Percentiles rank a stretch among this genome's conserved stretches.
Evolutionary conservation across 1,140 invertebrate genomes (phyloP).

Genomic region (Eubasilissa regina): DNA sequence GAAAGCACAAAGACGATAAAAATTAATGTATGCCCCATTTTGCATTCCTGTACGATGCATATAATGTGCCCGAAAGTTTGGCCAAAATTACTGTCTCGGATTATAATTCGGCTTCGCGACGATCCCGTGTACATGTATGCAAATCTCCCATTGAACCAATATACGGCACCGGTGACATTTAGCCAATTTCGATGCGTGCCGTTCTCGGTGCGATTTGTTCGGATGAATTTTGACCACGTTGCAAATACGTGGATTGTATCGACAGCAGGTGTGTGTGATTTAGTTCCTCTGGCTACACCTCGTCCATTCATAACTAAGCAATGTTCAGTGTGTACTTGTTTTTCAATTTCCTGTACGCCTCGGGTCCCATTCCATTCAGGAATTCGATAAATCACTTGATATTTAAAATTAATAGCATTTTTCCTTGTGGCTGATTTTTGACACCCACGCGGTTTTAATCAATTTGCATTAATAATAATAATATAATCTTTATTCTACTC

Average conservation of each 20-base stretch:
- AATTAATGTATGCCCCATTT: neutral
- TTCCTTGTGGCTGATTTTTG: neutral
- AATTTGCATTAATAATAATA: neutral
- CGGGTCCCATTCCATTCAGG: neutral
- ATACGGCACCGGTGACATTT: constrained; percentile 2
- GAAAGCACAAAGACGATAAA: too few species aligned
- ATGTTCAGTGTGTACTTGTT: neutral
- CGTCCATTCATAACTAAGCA: constrained; percentile 6
- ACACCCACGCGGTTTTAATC: neutral
- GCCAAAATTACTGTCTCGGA: constrained; percentile 3
- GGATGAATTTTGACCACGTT: neutral
- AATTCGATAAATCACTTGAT: constrained; percentile 2
- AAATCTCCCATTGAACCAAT: constrained; percentile 18
- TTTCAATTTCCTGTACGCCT: constrained; percentile 12
- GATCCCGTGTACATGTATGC: constrained; percentile 26
- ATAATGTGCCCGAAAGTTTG: neutral
- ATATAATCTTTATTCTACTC: neutral
- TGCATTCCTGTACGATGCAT: neutral
- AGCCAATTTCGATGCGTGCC: neutral
- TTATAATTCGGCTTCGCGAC: constrained; percentile 8
- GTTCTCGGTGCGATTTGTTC: neutral
- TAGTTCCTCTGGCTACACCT: neutral
- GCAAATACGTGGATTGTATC: neutral
- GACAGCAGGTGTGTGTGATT: constrained; percentile 1
- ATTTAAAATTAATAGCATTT: neutral